phyloP scores from a whole-genome alignment of 2,113 vertebrate species.

The Pandion haliaetus region DNA sequence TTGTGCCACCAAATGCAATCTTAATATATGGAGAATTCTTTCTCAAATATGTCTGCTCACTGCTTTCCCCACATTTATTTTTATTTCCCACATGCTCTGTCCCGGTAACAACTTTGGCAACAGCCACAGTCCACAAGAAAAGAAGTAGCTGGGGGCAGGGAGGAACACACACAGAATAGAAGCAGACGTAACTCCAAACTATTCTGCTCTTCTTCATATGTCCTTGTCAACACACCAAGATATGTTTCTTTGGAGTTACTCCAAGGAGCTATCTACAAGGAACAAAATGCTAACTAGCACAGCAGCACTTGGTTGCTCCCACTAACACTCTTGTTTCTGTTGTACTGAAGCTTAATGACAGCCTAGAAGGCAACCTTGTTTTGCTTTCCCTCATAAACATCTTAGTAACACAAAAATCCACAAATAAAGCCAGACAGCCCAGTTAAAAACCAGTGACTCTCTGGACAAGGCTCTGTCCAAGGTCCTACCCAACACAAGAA shows the following conservation, averaged over 20 bases:
- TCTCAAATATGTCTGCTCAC: not conserved
- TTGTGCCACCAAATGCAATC: not conserved
- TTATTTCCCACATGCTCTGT: not conserved
- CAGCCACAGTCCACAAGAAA: not conserved
- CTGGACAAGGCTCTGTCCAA: not conserved
- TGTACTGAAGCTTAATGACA: not conserved
- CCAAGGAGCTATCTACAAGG: fast-evolving
- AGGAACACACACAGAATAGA: not conserved
- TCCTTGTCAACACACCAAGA: not conserved
- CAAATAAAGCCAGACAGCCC: fast-evolving
- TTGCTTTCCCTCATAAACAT: not conserved
- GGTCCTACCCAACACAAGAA: fast-evolving
- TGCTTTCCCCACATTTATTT: not conserved
- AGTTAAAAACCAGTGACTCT: too few relatives aligned
- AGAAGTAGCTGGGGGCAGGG: not conserved
- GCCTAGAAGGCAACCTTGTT: not conserved
- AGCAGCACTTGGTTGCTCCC: not conserved
- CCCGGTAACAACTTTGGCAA: not conserved
- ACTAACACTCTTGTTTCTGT: not conserved
- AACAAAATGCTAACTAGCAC: not conserved
- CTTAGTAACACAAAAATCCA: not conserved
- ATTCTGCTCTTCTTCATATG: not conserved
- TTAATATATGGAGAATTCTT: not conserved
- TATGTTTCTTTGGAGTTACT: not conserved
- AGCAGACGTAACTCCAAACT: not conserved